A percentile compares a stretch with the other conserved stretches of the same genome.
Evolutionary conservation across 1,140 invertebrate genomes (phyloP).

Genomic region (Heliothis subflexa): DNA sequence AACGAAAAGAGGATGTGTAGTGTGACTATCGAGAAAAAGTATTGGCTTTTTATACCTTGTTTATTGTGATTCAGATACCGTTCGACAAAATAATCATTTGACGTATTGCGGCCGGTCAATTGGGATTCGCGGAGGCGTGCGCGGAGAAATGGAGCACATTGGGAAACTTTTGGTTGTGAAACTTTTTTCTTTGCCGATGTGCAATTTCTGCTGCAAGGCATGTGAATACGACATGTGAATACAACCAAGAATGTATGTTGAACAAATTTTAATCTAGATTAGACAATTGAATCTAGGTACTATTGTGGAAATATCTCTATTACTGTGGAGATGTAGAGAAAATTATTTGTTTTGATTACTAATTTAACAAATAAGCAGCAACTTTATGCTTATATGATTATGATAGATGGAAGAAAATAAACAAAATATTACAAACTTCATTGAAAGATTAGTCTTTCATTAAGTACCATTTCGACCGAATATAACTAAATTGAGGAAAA

Average conservation of each 20-base stretch:
- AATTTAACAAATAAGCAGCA: too few species aligned
- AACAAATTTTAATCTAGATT: too few species aligned
- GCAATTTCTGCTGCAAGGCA: constrained; percentile 35
- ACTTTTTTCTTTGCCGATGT: constrained; percentile 59
- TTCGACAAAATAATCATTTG: constrained; percentile 75
- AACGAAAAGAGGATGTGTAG: constrained; percentile 74
- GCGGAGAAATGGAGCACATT: constrained; percentile 83
- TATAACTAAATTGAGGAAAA: too few species aligned
- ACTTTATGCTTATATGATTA: too few species aligned
- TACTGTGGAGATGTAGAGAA: too few species aligned
- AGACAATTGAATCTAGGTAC: too few species aligned
- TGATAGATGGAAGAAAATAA: too few species aligned
- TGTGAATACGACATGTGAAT: constrained; percentile 9
- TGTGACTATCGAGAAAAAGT: constrained; percentile 73
- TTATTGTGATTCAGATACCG: constrained; percentile 82
- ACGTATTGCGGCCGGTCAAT: constrained; percentile 75
- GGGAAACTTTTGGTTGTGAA: constrained; percentile 76
- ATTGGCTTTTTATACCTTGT: constrained; percentile 76
- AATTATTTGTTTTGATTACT: too few species aligned
- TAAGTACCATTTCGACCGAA: too few species aligned
- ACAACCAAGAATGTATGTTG: neutral
- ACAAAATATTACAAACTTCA: too few species aligned
- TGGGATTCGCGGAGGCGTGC: constrained; percentile 77
- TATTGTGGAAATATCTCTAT: too few species aligned
- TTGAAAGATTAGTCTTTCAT: too few species aligned